Evolutionary conservation across 2,888 invertebrate genomes (phyloP).

Genomic region (Eutolmus rufibarbis): DNA sequence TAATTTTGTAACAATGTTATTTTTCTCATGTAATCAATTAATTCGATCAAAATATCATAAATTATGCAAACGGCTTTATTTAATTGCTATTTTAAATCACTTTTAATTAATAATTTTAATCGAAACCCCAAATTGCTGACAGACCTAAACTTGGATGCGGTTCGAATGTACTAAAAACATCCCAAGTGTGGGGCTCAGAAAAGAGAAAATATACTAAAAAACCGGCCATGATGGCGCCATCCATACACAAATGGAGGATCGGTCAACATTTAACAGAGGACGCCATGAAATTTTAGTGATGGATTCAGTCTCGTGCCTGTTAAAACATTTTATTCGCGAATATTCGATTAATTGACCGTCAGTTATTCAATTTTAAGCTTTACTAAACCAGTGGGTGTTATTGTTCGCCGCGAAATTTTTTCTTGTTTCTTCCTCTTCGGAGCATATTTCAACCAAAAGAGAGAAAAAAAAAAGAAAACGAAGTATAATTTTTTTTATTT

Average conservation of each 20-base stretch:
- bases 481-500: too few relatives aligned
- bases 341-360: not conserved
- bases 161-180: not conserved
- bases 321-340: not conserved
- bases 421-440: not conserved
- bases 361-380: not conserved
- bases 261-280: conserved; percentile 11
- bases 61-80: too few relatives aligned
- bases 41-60: not conserved
- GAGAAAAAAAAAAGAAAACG: not conserved
- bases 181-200: not conserved
- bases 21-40: not conserved
- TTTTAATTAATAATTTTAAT: not conserved
- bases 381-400: not conserved
- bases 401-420: not conserved
- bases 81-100: not conserved
- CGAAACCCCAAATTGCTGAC: not conserved
- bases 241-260: conserved; percentile 28
- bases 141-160: not conserved
- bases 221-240: conserved; percentile 33
- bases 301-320: not conserved
- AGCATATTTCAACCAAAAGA: not conserved
- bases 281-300: conserved; percentile 25
- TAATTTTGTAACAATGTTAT: not conserved
- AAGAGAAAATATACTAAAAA: not conserved